Conservation (phyloP, 2,113 vertebrate species). For the Glaucidium brasilianum region DNA sequence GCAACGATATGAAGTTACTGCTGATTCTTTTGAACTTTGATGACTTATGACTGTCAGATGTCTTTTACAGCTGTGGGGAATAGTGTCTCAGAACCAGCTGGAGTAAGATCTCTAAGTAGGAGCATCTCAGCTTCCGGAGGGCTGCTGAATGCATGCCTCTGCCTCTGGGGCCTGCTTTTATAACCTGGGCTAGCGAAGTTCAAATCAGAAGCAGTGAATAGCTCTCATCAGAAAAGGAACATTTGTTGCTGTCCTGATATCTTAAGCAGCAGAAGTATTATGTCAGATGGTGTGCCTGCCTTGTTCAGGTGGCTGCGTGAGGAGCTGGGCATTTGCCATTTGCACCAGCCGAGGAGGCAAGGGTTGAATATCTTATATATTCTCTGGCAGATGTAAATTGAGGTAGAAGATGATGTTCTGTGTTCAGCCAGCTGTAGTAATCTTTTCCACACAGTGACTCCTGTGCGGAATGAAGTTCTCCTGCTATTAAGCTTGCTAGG, state of each 20-base stretch:
- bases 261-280: background rate
- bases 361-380: background rate
- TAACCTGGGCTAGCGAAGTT: background rate
- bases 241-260: background rate
- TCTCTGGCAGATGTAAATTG: background rate
- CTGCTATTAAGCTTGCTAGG: background rate
- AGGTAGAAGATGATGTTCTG: background rate
- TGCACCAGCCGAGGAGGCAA: background rate
- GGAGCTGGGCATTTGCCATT: background rate
- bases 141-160: background rate
- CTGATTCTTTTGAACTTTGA: background rate
- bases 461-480: background rate
- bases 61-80: background rate
- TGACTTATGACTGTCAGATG: background rate
- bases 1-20: background rate
- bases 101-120: background rate
- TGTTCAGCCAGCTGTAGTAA: background rate
- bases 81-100: background rate
- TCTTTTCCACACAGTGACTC: background rate
- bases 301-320: background rate
- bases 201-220: background rate
- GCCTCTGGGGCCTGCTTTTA: background rate
- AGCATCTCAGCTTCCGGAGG: background rate
- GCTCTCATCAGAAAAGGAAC: background rate
- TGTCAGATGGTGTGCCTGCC: background rate